These are phyloP conservation scores for Drosophila orosa DNA, from an alignment of 1,140 invertebrate species.

Conservation along the genomic window DNA sequence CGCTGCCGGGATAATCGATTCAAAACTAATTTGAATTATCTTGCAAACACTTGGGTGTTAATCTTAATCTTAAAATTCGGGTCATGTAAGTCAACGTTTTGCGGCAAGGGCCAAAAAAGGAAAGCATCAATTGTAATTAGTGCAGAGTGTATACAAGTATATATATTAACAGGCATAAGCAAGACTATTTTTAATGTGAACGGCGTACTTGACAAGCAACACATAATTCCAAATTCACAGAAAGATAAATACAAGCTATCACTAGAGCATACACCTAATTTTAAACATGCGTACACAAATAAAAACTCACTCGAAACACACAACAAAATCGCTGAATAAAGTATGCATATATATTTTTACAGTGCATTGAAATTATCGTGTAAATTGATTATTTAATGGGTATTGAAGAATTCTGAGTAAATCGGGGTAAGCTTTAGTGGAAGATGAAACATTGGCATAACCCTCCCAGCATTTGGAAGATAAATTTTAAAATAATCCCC, in stretches of 20 bases:
- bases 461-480: too few species aligned
- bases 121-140: slow-evolving; percentile 41
- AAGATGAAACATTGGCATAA: too few species aligned
- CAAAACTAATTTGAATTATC: slow-evolving; percentile 29
- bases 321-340: slow-evolving; percentile 46
- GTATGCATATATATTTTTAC: slow-evolving; percentile 49
- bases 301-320: slow-evolving; percentile 25
- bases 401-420: not conserved
- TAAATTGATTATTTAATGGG: slow-evolving; percentile 1
- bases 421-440: not conserved
- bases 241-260: slow-evolving; percentile 7
- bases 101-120: slow-evolving; percentile 1
- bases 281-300: slow-evolving; percentile 25
- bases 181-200: slow-evolving; percentile 39
- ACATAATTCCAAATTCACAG: slow-evolving; percentile 33
- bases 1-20: slow-evolving; percentile 6
- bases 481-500: too few species aligned
- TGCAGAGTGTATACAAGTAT: slow-evolving; percentile 42
- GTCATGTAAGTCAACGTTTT: slow-evolving; percentile 6
- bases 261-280: slow-evolving; percentile 31
- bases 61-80: slow-evolving; percentile 15
- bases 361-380: slow-evolving; percentile 15
- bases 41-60: slow-evolving; percentile 1
- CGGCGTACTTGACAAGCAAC: slow-evolving; percentile 19
- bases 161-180: slow-evolving; percentile 45